Conservation (phyloP, 2,797 vertebrate species). For the Taenioides sp. region DNA sequence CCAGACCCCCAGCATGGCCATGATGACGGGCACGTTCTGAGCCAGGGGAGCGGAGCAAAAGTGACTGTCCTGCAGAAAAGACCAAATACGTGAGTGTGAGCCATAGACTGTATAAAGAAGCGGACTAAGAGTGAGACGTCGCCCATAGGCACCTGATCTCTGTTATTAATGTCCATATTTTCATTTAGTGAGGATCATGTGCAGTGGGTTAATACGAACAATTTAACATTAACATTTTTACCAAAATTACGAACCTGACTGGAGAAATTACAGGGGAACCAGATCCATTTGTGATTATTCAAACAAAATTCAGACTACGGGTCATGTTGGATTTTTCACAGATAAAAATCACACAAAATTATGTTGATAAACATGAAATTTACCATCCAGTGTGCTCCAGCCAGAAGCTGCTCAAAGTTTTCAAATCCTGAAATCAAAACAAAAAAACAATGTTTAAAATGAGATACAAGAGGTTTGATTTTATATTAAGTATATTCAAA, state of each 20-base stretch:
- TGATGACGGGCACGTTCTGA: slow-evolving; percentile 83
- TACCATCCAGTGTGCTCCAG: slow-evolving; percentile 98
- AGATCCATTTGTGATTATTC: too few species aligned
- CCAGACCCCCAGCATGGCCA: slow-evolving; percentile 90
- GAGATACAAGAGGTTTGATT: not conserved
- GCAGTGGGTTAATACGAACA: too few species aligned
- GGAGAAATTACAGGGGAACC: too few species aligned
- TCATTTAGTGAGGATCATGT: too few species aligned
- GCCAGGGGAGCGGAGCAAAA: slow-evolving; percentile 84
- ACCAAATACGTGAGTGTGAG: too few species aligned
- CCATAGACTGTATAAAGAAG: too few species aligned
- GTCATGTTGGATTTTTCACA: not conserved
- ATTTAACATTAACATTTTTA: too few species aligned
- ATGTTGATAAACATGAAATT: not conserved
- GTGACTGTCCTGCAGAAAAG: slow-evolving; percentile 83
- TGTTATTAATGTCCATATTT: too few species aligned
- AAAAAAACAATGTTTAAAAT: not conserved
- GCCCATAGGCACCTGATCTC: too few species aligned
- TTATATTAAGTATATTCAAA: too few species aligned
- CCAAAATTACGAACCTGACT: too few species aligned
- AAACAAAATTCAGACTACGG: too few species aligned
- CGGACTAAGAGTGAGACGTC: not conserved
- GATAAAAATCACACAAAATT: not conserved
- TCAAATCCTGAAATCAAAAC: slow-evolving; percentile 82
- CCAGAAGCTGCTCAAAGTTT: slow-evolving; percentile 90